Base-by-base conservation (phyloP, 2,797 vertebrate species). In the Peromyscus melanophrys region DNA sequence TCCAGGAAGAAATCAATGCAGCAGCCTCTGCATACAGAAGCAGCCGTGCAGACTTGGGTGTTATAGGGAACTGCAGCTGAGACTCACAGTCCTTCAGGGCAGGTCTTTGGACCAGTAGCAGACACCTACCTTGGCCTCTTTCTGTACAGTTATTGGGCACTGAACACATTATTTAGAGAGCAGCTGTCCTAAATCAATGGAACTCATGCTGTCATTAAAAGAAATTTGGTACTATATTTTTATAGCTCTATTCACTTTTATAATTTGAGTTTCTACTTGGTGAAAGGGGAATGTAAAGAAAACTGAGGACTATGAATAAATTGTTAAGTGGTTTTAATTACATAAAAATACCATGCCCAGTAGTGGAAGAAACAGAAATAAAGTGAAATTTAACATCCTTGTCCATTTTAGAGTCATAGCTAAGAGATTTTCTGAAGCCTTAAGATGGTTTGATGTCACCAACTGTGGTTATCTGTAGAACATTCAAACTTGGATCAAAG, bases 241-340 rank as follows among this genome's bases (percentile, higher is more conserved):
- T 94, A 96, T 17, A 93, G 90, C 84, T 95, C 87, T 94, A 65
- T 94, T 93, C 87, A 93, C 59, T 92, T 95, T 93, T 96, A 90
- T 52, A 55, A 92, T 94, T 96, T 96, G 71, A 94, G 75, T 91
- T 96, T 92, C 69, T 92, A 67, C 87, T 98, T 77, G 46, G 59
- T 77, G 55, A 96, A 96, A 92, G 43, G 37, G 82, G 27, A n/a
- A 83, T 77, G 81, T 93, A 78, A 76, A 77, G 69, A 84, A 92
- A 83, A 78, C 63, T 43, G 80, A 92, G 73, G n/a, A 43, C 89
- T 78, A 3, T 91, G 92, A 25, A 10, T 84, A 19, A 76, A 80
- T 80, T 87, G 80, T 89, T 91, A 84, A 87, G 25, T 63, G 87
- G 34, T 93, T 49, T n/a, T 91, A 89, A 63, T 37, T 34, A 13